Evolutionary conservation across 2,888 invertebrate species (phyloP).

Genomic region (Piscicola geometra): DNA sequence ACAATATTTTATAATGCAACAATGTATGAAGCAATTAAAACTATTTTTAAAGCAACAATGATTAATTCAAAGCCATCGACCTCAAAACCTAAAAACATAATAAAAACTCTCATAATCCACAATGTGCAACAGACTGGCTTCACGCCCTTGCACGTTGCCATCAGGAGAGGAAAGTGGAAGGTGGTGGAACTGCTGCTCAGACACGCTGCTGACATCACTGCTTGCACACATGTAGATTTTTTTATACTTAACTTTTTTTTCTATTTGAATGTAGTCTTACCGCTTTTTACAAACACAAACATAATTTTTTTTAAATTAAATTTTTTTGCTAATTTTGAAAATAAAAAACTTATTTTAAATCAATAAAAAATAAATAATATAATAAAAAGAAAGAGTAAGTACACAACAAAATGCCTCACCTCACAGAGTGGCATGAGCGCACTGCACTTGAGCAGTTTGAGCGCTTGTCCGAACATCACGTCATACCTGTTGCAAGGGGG

Average conservation of each 20-base stretch:
- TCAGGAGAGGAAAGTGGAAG: conserved; percentile 98
- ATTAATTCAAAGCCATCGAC: not conserved
- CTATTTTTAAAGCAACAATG: not conserved
- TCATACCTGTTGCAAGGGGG: conserved; percentile 96
- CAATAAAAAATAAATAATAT: not conserved
- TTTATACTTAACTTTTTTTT: no score
- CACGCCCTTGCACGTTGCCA: conserved; percentile 96
- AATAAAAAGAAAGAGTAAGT: not conserved
- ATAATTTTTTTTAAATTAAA: not conserved
- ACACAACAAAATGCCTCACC: not conserved
- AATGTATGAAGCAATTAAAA: not conserved
- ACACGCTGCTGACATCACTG: conserved; percentile 86
- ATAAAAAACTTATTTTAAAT: no score
- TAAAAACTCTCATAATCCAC: no score
- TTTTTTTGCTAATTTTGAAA: not conserved
- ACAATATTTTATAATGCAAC: no score
- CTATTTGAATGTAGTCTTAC: no score
- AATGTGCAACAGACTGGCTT: conserved; percentile 79
- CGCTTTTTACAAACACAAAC: no score
- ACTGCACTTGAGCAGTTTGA: conserved; percentile 95
- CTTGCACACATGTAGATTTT: conserved; percentile 65
- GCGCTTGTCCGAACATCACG: conserved; percentile 99
- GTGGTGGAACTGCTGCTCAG: conserved; percentile 91
- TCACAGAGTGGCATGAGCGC: conserved; percentile 83
- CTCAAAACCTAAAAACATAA: not conserved